Conservation (phyloP, 2,113 vertebrate genomes). For the Ovis canadensis region DNA sequence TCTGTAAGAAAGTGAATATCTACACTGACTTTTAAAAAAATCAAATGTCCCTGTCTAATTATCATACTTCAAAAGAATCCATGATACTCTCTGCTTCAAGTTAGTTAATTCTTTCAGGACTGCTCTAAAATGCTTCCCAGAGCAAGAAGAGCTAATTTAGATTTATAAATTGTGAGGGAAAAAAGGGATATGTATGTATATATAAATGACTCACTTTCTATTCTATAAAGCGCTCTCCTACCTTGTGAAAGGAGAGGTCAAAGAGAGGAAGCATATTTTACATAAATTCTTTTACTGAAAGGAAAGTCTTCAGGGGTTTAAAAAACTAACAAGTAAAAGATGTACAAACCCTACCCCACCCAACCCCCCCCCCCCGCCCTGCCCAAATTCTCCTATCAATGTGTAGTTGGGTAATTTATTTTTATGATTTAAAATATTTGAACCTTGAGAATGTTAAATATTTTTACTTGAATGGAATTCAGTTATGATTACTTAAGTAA, state of each 20-base stretch:
- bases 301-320: background rate
- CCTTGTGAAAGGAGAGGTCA: constrained; percentile 16
- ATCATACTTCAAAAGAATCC: background rate
- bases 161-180: background rate
- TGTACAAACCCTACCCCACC: background rate
- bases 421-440: constrained; percentile 43
- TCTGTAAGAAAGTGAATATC: background rate
- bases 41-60: background rate
- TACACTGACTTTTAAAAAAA: background rate
- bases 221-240: background rate
- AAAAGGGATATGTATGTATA: background rate
- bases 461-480: constrained; percentile 26
- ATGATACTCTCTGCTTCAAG: background rate
- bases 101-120: background rate
- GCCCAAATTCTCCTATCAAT: background rate
- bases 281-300: constrained; percentile 17
- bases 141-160: background rate
- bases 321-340: constrained; percentile 10
- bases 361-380: too few species aligned
- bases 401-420: background rate
- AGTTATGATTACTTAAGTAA: constrained; percentile 40
- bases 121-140: background rate
- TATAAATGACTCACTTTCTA: background rate
- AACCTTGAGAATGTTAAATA: constrained; percentile 39
- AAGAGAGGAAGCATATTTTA: background rate